Evolutionary conservation across 2,113 vertebrate species (phyloP), one percentile per base, ranked within the genome.

Genomic region (Dromas ardeola): DNA sequence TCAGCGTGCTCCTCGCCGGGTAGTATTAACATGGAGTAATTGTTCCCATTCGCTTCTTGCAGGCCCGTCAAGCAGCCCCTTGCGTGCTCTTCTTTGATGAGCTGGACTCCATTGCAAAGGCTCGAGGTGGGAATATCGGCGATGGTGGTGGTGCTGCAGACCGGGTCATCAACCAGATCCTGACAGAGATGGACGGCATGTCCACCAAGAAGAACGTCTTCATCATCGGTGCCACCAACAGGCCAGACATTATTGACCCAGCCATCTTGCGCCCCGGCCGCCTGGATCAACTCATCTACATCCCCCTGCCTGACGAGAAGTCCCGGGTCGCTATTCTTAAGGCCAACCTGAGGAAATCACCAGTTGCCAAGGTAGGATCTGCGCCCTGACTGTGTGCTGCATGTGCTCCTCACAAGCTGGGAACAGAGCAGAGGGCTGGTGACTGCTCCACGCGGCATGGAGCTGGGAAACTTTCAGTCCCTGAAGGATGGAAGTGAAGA

Each of bases 161-260:
- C 96, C 98, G 99, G 53, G 99, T 99, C 95, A 99, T 99, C 97
- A 99, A 99, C 98, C 99, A 99, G 98, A 99, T 99, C 91, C 98
- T 99, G 92, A 99, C 99, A 0, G 99, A 99, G 98, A 99, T 99
- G 99, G 99, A 99, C 1, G 99, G 99, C 69, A 99, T 99, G 99
- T 99, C 99, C 90, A 99, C 99, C 98, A 99, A 99, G 98, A 99
- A 99, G 88, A 99, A 99, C 2, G 99, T 99, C 90, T 99, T 99
- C 98, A 99, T 99, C 97, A 99, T 99, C 0, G 99, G 99, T 52
- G 99, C 99, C 96, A 99, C 99, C 95, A 99, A 99, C 98, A 98
- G 99, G 93, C 99, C 99, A 32, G 99, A 99, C 98, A 99, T 99
- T 97, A 99, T 99, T 27, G 99, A 99, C 96, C 99, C 99, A 13